These are phyloP conservation scores for Enteromius thamalakanensis DNA, from an alignment of 2,797 vertebrate genomes.

Conservation along the genomic window DNA sequence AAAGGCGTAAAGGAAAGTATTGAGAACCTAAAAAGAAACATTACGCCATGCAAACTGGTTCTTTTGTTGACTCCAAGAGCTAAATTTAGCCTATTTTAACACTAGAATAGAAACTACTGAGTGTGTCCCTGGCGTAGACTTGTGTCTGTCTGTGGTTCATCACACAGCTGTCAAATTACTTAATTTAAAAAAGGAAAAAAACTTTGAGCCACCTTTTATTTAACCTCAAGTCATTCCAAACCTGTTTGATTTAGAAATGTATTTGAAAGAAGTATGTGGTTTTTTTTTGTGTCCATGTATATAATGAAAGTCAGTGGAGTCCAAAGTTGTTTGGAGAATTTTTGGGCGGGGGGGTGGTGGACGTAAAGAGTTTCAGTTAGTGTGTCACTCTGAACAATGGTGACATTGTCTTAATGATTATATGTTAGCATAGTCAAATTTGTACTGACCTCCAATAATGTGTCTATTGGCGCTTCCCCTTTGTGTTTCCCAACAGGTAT, in stretches of 20 bases:
- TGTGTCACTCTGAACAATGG: background rate
- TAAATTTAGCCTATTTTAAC: background rate
- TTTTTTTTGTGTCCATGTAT: background rate
- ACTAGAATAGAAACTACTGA: background rate
- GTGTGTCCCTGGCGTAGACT: background rate
- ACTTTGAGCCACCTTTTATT: background rate
- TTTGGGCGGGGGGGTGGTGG: no score
- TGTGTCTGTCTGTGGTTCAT: slow-evolving; percentile 9
- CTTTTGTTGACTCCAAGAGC: background rate
- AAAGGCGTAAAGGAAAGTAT: background rate
- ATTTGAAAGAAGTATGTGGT: background rate
- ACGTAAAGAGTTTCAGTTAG: background rate
- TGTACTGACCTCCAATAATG: background rate
- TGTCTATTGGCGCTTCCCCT: background rate
- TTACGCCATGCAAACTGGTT: background rate
- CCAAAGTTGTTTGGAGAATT: background rate
- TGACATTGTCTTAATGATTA: background rate
- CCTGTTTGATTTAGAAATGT: background rate
- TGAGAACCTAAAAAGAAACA: slow-evolving; percentile 6
- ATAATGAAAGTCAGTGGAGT: background rate
- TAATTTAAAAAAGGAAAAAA: background rate
- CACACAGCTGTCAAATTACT: slow-evolving; percentile 11
- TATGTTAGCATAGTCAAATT: slow-evolving; percentile 27
- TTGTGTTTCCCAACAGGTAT: slow-evolving; percentile 75
- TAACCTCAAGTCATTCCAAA: background rate